Evolutionary conservation across 2,888 invertebrate genomes (phyloP), one percentile per base, ranked within the genome.

Genomic region (Malthinus seriepunctatus): DNA sequence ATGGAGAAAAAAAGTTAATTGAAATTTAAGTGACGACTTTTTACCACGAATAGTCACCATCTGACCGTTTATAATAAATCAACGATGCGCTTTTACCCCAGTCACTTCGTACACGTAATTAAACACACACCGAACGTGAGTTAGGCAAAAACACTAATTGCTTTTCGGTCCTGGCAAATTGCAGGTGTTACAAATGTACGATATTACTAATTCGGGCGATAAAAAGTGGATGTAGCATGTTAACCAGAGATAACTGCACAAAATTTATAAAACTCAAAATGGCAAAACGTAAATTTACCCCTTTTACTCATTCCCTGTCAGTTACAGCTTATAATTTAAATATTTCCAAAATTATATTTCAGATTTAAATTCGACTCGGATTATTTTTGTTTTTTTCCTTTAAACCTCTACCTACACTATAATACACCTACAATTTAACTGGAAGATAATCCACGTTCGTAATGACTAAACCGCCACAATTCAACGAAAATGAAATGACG

Each of bases 71-170:
- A 71, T 71, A 71, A 76, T 77, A 77, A 77, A 77, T 77, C 77
- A 77, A 69, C 71, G 62, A 59, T 59, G 62, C 44, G 58, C 56
- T 52, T 42, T 48, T 57, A 62, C 62, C 62, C 62, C 56, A 62
- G 56, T 58, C 67, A 71, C 68, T 68, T 64, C 65, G 71, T 70
- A 72, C 73, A 73, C 72, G 75, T 73, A 75, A 75, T 76, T 76
- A 74, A 76, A 75, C 74, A 70, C 63, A 58, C 70, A 69, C 69
- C 66, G 72, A 76, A 75, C 76, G 77, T 76, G 77, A 75, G 75
- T 74, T 73, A 72, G 74, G 75, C 76, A 77, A 77, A 78, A 76
- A 76, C 76, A 73, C 77, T 77, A 78, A 77, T 78, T 78, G 76
- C 77, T 76, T 77, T 76, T 72, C 76, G 75, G 73, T 76, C 71